Evolutionary conservation across 1,140 invertebrate species (phyloP), one percentile per base, ranked within the genome.

Genomic region (Panulirus ornatus): DNA sequence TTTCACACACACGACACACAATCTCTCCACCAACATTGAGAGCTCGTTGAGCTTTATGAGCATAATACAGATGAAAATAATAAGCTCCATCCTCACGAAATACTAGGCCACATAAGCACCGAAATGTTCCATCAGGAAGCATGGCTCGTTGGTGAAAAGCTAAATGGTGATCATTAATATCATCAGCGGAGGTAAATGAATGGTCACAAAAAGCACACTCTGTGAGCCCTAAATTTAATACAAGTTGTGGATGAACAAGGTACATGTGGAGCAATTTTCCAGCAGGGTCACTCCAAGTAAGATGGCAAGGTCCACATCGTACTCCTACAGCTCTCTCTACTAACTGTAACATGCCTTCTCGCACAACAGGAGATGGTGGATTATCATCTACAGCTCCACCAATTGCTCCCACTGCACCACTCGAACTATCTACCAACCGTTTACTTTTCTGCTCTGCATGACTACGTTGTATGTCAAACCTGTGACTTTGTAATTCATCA

Each of bases 11-110:
- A 14, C 91, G 88, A 42, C 91, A 92, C 22, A 92, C 90, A 38
- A 92, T 92, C 75, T 92, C 91, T 27, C 85, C 84, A 36, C 90
- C 90, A 38, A 90, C 87, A 76, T 88, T 88, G 22, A 92, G 86
- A 5, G 91, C 91, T 79, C 90, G 71, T 44, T 92, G 91, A 34
- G 91, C 91, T 71, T 92, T 92, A 47, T 92, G 91, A 51, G 91
- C 91, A 84, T 92, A 92, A 66, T 92, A 92, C 5, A 92, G 83
- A 82, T 92, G 91, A 44, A 92, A 92, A 73, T 92, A 92, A 51
- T 91, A 92, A 30, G 91, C 91, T 40, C 91, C 91, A 75, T 92
- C 91, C 75, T 92, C 91, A 58, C 91, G 85, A 76, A 92, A 92
- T 30, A 84, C 88, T n/a, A 92, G 84, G n/a, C 91, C 91, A 88